Evolutionary conservation across 1,140 invertebrate genomes (phyloP).

Genomic region (Palaemon carinicauda): DNA sequence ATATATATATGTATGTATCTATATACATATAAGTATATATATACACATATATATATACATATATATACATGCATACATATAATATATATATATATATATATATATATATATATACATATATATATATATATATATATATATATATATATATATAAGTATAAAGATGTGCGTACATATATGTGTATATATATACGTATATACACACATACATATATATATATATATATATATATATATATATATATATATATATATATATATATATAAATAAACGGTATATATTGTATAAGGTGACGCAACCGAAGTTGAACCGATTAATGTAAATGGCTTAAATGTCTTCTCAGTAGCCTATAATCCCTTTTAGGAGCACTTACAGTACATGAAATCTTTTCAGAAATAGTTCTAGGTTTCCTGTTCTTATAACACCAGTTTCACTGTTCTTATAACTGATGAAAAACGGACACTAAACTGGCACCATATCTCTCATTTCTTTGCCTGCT

Average conservation of each 20-base stretch:
- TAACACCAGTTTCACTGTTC: too few relatives aligned
- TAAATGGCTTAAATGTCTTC: too few relatives aligned
- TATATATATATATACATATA: neutral
- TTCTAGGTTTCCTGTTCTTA: too few relatives aligned
- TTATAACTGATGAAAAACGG: too few relatives aligned
- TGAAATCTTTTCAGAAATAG: too few relatives aligned
- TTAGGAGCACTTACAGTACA: too few relatives aligned
- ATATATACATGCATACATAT: neutral
- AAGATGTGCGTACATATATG: neutral
- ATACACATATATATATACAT: neutral
- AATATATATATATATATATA: neutral
- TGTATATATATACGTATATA: neutral
- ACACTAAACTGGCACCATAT: too few relatives aligned
- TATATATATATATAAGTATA: neutral
- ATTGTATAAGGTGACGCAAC: too few relatives aligned
- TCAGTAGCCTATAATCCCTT: too few relatives aligned
- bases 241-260: neutral
- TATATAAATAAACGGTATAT: too few relatives aligned
- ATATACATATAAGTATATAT: neutral
- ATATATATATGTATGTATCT: neutral
- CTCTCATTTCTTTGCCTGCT: too few relatives aligned
- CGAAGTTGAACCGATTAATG: too few relatives aligned
- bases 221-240: conserved; percentile 2
- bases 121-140: neutral
- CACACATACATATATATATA: neutral